A percentile compares a stretch with the other conserved stretches of the same genome.
These are phyloP conservation scores for Pachydiplax longipennis DNA, from an alignment of 2,888 invertebrate species.

Conservation along the genomic window DNA sequence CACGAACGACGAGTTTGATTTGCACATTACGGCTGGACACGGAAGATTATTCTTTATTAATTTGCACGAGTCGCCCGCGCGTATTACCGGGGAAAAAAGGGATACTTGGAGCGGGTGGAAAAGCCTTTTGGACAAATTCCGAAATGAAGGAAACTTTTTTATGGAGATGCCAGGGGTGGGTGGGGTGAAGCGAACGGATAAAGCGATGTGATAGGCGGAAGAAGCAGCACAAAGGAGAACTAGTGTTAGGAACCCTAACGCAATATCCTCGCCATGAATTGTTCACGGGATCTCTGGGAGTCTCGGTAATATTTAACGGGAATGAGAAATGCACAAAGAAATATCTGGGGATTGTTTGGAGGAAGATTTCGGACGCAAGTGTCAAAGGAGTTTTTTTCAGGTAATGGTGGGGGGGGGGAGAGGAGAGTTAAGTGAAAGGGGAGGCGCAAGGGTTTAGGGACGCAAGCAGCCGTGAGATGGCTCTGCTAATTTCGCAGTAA, in stretches of 20 bases:
- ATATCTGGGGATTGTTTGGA: slow-evolving; percentile 43
- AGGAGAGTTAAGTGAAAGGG: slow-evolving; percentile 38
- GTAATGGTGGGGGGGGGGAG: neutral
- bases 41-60: slow-evolving; percentile 5
- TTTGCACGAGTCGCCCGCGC: neutral
- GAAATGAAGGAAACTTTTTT: slow-evolving; percentile 29
- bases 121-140: slow-evolving; percentile 22
- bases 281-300: slow-evolving; percentile 35
- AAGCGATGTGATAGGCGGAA: slow-evolving; percentile 21
- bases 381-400: slow-evolving; percentile 34
- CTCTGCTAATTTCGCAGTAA: slow-evolving; percentile 44
- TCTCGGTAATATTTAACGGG: slow-evolving; percentile 32
- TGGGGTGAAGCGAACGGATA: slow-evolving; percentile 15
- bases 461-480: slow-evolving; percentile 32
- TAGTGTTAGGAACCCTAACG: slow-evolving; percentile 36
- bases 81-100: neutral
- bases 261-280: slow-evolving; percentile 38
- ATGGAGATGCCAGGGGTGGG: neutral
- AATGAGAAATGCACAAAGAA: slow-evolving; percentile 45
- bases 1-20: neutral
- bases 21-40: neutral
- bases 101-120: neutral
- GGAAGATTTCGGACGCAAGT: slow-evolving; percentile 43
- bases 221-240: slow-evolving; percentile 12
- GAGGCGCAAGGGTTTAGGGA: neutral